phyloP scores from a whole-genome alignment of 2,113 vertebrate species.

The Tetrao urogallus region DNA sequence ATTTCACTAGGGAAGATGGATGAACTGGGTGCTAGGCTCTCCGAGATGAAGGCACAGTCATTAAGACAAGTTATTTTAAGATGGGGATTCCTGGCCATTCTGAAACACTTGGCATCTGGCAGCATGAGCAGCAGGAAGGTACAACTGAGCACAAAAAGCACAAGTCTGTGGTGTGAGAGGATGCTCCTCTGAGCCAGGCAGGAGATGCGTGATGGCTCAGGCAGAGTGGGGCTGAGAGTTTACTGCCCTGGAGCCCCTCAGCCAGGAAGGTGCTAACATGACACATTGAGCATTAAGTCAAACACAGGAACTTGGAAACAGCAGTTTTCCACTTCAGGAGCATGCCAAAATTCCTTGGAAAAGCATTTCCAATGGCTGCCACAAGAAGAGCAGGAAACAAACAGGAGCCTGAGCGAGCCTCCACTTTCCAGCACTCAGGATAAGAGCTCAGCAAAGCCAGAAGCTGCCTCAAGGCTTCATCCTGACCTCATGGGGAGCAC shows the following conservation, averaged over 20 bases:
- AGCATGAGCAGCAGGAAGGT: neutral
- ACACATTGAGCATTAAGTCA: neutral
- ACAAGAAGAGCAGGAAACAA: neutral
- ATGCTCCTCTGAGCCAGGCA: neutral
- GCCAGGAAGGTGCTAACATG: neutral
- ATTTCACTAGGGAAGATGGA: neutral
- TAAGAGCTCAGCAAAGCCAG: neutral
- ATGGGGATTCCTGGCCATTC: neutral
- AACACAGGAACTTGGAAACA: neutral
- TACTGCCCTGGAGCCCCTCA: neutral
- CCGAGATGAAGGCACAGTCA: neutral
- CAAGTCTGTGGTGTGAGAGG: neutral
- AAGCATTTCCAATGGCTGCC: neutral
- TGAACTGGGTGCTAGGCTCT: neutral
- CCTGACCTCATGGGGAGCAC: fast-evolving
- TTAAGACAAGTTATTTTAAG: neutral
- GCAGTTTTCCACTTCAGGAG: neutral
- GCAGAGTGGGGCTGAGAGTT: neutral
- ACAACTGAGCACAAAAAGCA: neutral
- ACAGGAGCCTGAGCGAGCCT: neutral
- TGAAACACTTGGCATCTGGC: neutral
- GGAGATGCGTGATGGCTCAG: neutral
- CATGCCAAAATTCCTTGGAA: neutral
- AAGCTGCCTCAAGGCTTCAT: neutral
- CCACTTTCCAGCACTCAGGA: neutral